Evolutionary conservation across 2,888 invertebrate species (phyloP), one percentile per base, ranked within the genome.

Genomic region (Noctua fimbriata): DNA sequence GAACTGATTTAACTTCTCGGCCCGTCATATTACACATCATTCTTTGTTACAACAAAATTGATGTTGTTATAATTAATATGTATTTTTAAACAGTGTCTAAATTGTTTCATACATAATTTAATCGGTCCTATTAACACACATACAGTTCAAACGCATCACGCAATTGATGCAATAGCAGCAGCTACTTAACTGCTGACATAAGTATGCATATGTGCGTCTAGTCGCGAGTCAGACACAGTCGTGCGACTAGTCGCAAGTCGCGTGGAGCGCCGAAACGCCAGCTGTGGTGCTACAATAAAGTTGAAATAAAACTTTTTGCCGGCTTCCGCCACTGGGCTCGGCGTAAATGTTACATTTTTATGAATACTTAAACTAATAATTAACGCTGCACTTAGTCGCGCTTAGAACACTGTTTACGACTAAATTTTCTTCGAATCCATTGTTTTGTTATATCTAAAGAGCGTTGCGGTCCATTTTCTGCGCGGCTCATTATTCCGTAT

Each of bases 351-450:
- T 84, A 88, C 90, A 89, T 91, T 94, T 94, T 94, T 95, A 94
- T 95, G 94, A 93, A 95, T 93, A 94, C 94, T 94, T 93, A 94
- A 95, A 94, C 93, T 95, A 95, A 95, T 95, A 95, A 95, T 95
- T 95, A 95, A 94, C 94, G 92, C 92, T 89, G 90, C 94, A 94
- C 93, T 82, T 93, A 94, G 93, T 93, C 92, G 91, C 93, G 93
- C 93, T 94, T 94, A 94, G 93, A 93, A 93, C 93, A 90, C 89
- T 93, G 93, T 94, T 94, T 93, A 94, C 92, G 93, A 93, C 92
- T 91, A 91, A 92, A 92, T 94, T 94, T 93, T 92, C 93, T 93
- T 87, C 91, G 92, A 91, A 89, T 84, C 91, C 90, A 93, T 92
- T 94, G 94, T 95, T 95, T 94, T 93, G 93, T 93, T 93, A 93